These are phyloP conservation scores for Diceros bicornis DNA, from an alignment of 2,797 vertebrate species.

Conservation along the genomic window DNA sequence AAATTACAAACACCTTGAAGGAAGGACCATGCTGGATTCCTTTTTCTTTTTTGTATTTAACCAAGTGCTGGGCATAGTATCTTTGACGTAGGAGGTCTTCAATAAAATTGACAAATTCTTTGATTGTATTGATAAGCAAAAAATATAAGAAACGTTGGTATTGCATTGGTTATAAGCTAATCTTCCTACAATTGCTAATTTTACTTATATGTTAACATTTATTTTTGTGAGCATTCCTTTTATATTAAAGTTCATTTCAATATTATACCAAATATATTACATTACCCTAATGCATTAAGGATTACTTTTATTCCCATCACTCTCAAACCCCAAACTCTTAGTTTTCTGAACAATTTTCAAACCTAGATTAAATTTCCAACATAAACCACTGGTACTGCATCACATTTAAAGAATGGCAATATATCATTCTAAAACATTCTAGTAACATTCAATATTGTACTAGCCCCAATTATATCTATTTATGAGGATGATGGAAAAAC, in stretches of 20 bases:
- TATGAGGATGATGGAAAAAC: not conserved
- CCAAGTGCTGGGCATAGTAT: not conserved
- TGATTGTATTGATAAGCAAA: not conserved
- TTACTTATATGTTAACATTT: not conserved
- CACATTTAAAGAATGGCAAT: constrained; percentile 10
- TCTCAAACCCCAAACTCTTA: not conserved
- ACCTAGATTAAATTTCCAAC: not conserved
- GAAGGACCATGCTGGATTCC: not conserved
- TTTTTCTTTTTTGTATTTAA: not conserved
- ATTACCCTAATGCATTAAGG: not conserved
- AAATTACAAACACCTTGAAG: not conserved
- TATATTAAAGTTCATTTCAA: not conserved
- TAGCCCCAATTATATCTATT: not conserved
- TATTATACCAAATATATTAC: not conserved
- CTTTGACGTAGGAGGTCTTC: not conserved
- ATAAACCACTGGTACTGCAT: not conserved
- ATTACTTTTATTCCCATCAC: not conserved
- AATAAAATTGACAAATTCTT: not conserved
- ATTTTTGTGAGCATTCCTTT: not conserved
- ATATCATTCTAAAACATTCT: not conserved
- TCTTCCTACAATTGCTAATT: not conserved
- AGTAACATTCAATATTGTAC: not conserved
- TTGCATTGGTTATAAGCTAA: not conserved
- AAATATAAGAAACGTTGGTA: not conserved
- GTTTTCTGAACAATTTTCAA: constrained; percentile 10